A percentile compares a stretch with the other conserved stretches of the same genome.
phyloP scores from a whole-genome alignment of 2,888 invertebrate genomes.

The Anoplius nigerrimus region DNA sequence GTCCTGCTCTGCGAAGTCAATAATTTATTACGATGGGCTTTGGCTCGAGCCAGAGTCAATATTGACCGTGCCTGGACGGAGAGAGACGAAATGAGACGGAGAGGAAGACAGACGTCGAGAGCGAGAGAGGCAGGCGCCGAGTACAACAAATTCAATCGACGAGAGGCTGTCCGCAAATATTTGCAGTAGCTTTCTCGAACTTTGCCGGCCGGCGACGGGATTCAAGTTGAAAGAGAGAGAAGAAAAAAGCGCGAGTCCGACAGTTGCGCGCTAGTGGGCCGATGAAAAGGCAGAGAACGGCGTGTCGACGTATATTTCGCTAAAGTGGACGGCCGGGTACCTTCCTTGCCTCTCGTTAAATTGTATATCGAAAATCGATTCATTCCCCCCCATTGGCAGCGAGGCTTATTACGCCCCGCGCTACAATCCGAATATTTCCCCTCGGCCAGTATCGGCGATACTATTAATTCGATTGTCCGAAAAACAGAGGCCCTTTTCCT shows the following conservation, averaged over 20 bases:
- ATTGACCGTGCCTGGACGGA: slow-evolving; percentile 45
- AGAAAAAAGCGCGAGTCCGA: neutral
- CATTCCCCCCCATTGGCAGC: too few species aligned
- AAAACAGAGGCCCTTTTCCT: too few species aligned
- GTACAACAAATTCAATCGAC: slow-evolving; percentile 50
- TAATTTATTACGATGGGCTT: slow-evolving; percentile 55
- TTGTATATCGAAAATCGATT: too few species aligned
- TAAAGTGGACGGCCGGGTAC: too few species aligned
- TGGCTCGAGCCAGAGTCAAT: slow-evolving; percentile 51
- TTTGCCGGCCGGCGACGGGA: neutral
- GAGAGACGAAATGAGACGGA: neutral
- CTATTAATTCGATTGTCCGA: too few species aligned
- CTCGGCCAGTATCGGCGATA: too few species aligned
- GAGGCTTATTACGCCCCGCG: too few species aligned
- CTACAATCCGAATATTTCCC: too few species aligned
- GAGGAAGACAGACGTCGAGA: too few species aligned
- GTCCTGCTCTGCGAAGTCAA: slow-evolving; percentile 41
- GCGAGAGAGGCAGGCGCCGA: slow-evolving; percentile 16
- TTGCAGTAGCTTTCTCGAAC: slow-evolving; percentile 30
- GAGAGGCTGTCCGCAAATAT: slow-evolving; percentile 40
- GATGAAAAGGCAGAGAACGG: too few species aligned
- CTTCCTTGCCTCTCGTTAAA: too few species aligned
- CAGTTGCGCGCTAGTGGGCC: neutral
- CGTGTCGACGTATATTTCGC: too few species aligned
- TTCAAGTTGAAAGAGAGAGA: neutral